These are phyloP conservation scores for Martes martes DNA, from an alignment of 2,113 vertebrate genomes.

Conservation along the genomic window DNA sequence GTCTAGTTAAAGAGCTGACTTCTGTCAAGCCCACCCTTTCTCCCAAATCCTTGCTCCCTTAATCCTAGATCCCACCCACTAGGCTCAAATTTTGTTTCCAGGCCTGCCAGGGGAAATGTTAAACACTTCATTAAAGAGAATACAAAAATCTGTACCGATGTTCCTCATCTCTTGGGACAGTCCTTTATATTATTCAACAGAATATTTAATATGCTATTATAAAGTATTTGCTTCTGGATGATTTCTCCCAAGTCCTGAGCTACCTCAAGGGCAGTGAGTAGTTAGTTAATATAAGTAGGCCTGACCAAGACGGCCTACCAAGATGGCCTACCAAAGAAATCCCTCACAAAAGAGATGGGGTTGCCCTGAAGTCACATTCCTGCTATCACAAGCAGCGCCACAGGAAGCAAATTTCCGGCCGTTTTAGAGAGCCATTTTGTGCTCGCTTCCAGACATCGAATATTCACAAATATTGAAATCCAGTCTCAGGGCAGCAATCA, in stretches of 20 bases:
- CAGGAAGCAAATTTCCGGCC: neutral
- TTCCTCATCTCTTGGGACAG: neutral
- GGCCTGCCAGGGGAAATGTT: neutral
- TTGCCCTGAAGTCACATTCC: neutral
- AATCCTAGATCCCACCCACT: neutral
- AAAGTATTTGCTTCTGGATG: constrained; percentile 45
- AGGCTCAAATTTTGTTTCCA: neutral
- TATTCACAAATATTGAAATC: constrained; percentile 53
- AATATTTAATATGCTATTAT: constrained; percentile 47
- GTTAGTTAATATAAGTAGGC: neutral
- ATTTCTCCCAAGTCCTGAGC: neutral
- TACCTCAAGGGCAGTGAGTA: neutral
- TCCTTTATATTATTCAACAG: constrained; percentile 46
- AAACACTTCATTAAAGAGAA: neutral
- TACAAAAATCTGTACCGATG: neutral
- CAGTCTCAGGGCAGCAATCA: constrained; percentile 1
- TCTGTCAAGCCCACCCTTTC: neutral
- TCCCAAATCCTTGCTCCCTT: neutral
- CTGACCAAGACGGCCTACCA: neutral
- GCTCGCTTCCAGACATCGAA: neutral
- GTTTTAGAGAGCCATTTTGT: constrained; percentile 5
- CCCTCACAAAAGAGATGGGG: neutral
- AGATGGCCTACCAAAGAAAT: neutral
- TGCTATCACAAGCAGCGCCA: neutral
- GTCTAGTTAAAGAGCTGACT: neutral